These are phyloP conservation scores for Amblyraja radiata DNA, from an alignment of 2,797 vertebrate genomes.

Conservation along the genomic window DNA sequence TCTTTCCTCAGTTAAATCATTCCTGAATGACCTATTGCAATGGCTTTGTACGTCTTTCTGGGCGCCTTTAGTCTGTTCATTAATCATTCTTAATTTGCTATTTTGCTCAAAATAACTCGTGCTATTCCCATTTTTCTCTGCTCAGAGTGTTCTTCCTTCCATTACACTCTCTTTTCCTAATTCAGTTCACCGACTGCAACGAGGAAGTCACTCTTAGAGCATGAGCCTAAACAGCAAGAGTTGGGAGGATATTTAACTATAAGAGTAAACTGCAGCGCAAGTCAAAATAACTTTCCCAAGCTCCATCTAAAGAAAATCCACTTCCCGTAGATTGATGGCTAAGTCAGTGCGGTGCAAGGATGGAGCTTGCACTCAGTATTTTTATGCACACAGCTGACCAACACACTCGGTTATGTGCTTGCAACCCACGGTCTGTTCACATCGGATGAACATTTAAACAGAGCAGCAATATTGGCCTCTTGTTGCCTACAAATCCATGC, in stretches of 20 bases:
- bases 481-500: neutral
- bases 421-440: neutral
- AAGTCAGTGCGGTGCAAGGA: neutral
- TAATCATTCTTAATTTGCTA: neutral
- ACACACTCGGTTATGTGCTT: neutral
- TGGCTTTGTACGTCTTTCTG: neutral
- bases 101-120: neutral
- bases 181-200: neutral
- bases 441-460: neutral
- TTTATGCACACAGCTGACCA: neutral
- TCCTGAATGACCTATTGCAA: neutral
- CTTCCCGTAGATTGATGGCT: neutral
- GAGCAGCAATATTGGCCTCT: neutral
- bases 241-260: neutral
- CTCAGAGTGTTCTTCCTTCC: slow-evolving; percentile 50
- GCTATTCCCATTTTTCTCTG: neutral
- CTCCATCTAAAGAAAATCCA: neutral
- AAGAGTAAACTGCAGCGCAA: neutral
- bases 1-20: neutral
- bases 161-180: slow-evolving; percentile 17
- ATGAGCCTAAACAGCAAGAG: neutral
- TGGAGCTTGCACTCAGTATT: neutral
- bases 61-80: neutral
- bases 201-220: neutral
- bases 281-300: neutral